These are phyloP conservation scores for Nematostella vectensis DNA, from an alignment of 92 coral and sea anemone species.

Conservation along the genomic window DNA sequence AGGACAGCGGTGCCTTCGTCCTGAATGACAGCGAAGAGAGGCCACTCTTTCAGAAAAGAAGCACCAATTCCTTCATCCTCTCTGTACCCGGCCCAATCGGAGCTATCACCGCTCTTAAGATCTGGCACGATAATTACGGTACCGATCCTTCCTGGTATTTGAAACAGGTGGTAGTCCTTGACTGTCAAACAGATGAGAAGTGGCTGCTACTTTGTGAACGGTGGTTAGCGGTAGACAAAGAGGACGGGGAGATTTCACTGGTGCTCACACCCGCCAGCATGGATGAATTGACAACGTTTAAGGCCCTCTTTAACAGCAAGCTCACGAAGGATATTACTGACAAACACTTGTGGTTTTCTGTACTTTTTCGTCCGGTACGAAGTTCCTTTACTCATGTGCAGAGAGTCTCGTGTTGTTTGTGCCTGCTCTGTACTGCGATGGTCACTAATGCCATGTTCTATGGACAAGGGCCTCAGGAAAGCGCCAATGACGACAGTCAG, in stretches of 20 bases:
- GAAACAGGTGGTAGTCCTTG: slow-evolving; percentile 34
- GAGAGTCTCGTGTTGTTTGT: slow-evolving; percentile 63
- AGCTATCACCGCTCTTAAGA: slow-evolving; percentile 30
- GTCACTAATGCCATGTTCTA: slow-evolving; percentile 74
- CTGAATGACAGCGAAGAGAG: slow-evolving; percentile 28
- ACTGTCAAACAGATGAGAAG: slow-evolving; percentile 44
- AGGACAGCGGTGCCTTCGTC: slow-evolving; percentile 32
- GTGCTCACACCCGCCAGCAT: slow-evolving; percentile 31
- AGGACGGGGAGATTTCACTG: slow-evolving; percentile 43
- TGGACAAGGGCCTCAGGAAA: slow-evolving; percentile 45
- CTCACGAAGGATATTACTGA: slow-evolving; percentile 45
- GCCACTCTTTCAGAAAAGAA: slow-evolving; percentile 41
- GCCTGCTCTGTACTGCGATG: slow-evolving; percentile 56
- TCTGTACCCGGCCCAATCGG: slow-evolving; percentile 44
- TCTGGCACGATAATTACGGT: slow-evolving; percentile 74
- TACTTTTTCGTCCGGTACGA: slow-evolving; percentile 50
- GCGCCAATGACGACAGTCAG: slow-evolving; percentile 31
- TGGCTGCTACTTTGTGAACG: slow-evolving; percentile 45
- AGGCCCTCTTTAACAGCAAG: slow-evolving; percentile 37
- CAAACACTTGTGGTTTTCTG: slow-evolving; percentile 69
- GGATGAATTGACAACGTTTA: slow-evolving; percentile 49
- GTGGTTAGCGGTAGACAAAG: slow-evolving; percentile 66
- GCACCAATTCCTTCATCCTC: slow-evolving; percentile 43
- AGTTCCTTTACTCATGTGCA: slow-evolving; percentile 68
- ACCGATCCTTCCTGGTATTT: slow-evolving; percentile 53